Percentiles rank a stretch among this genome's conserved stretches.
phyloP scores from a whole-genome alignment of 2,113 vertebrate species.

The Prinia subflava region DNA sequence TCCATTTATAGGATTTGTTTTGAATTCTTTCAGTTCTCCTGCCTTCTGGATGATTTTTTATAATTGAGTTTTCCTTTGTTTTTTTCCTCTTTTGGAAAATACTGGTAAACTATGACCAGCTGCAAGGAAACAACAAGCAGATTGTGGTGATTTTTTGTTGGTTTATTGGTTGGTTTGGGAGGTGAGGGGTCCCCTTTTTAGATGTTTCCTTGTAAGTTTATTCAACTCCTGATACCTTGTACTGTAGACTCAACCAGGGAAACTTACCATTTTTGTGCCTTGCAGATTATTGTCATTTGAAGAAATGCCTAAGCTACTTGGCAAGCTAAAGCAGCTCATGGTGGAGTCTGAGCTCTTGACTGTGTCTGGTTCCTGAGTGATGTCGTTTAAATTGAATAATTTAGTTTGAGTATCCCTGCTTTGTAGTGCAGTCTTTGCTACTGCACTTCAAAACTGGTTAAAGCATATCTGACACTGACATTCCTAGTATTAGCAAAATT shows the following conservation, averaged over 20 bases:
- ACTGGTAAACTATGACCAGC: not conserved
- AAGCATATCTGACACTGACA: not conserved
- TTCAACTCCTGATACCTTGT: not conserved
- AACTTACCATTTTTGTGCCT: not conserved
- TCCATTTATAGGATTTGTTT: not conserved
- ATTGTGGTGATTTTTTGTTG: not conserved
- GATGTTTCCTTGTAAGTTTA: not conserved
- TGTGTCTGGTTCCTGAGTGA: not conserved
- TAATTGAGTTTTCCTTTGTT: not conserved
- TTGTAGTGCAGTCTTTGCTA: not conserved
- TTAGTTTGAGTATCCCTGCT: not conserved
- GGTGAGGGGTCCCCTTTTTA: not conserved
- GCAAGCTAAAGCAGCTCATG: not conserved
- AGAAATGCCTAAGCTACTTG: not conserved
- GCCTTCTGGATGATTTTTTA: not conserved
- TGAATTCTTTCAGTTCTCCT: not conserved
- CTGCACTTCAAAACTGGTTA: not conserved
- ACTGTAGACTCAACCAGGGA: not conserved
- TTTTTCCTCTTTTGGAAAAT: not conserved
- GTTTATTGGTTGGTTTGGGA: not conserved
- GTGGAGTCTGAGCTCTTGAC: not conserved
- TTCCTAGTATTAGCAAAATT: not conserved
- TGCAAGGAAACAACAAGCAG: not conserved
- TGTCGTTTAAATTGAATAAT: not conserved
- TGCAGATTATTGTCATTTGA: not conserved